Evolutionary conservation across 37 sponge, comb jelly and placozoan genomes (phyloP).

Genomic region (Cladorhizidae sp.): DNA sequence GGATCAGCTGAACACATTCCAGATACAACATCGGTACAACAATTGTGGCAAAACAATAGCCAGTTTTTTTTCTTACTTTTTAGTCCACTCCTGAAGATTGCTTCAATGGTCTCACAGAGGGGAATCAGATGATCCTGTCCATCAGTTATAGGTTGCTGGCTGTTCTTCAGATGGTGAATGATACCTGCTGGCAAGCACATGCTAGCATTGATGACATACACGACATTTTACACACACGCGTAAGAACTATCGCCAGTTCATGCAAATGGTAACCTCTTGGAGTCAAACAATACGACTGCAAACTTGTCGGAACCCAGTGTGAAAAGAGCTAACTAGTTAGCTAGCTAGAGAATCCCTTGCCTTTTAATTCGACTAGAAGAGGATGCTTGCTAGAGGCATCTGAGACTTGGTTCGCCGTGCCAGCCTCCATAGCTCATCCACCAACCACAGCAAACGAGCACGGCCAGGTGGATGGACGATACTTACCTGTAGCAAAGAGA

Average conservation of each 20-base stretch:
- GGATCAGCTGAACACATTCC: too few species aligned
- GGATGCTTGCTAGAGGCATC: neutral
- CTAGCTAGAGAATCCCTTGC: neutral
- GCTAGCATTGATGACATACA: neutral
- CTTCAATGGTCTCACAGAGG: constrained; percentile 75
- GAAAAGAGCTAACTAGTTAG: constrained; percentile 13
- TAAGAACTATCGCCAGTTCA: neutral
- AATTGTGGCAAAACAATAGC: too few species aligned
- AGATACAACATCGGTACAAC: too few species aligned
- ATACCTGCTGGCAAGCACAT: constrained; percentile 18
- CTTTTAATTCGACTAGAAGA: constrained; percentile 18
- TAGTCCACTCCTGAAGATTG: constrained; percentile 63
- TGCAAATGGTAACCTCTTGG: neutral
- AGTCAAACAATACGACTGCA: too few species aligned
- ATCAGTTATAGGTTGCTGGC: constrained; percentile 42
- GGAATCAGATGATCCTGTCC: constrained; percentile 59
- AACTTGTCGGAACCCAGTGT: too few species aligned
- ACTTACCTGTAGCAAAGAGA: too few species aligned
- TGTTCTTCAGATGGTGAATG: constrained; percentile 24
- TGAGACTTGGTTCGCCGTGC: neutral
- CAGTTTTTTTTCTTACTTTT: constrained; percentile 50
- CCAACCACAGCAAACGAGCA: neutral
- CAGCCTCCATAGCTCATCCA: neutral
- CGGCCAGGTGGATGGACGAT: too few species aligned
- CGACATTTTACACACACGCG: too few species aligned